phyloP scores from a whole-genome alignment of 2,888 invertebrate genomes.

The Eremobia ochroleuca region DNA sequence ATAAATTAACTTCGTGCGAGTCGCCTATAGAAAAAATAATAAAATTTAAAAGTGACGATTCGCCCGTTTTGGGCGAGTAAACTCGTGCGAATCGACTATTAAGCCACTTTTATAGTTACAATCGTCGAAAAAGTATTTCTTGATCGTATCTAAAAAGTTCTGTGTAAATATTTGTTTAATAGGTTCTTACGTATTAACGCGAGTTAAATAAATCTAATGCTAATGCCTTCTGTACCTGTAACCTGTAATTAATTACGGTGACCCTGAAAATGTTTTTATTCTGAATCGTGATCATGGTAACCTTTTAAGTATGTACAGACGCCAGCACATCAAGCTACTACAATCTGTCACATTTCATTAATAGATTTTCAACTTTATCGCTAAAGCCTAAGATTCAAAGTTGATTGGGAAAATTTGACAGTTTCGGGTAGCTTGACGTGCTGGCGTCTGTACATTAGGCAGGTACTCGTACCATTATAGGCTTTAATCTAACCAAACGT shows the following conservation, averaged over 20 bases:
- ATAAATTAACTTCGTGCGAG: background rate
- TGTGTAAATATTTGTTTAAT: constrained; percentile 64
- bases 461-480: too few species aligned
- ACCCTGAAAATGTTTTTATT: constrained; percentile 1
- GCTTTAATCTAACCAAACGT: too few species aligned
- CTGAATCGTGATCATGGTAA: background rate
- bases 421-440: too few species aligned
- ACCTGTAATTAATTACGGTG: constrained; percentile 15
- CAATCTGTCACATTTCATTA: too few species aligned
- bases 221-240: constrained; percentile 27
- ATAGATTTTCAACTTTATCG: too few species aligned
- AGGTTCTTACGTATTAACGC: constrained; percentile 27
- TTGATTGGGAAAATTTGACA: too few species aligned
- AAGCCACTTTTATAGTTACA: constrained; percentile 39
- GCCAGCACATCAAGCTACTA: too few species aligned
- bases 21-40: background rate
- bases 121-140: constrained; percentile 41
- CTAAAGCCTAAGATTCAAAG: too few species aligned
- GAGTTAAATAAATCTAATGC: constrained; percentile 32
- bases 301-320: background rate
- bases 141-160: constrained; percentile 59
- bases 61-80: background rate
- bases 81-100: background rate
- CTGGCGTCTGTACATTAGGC: too few species aligned
- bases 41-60: background rate